Base-by-base conservation (phyloP, 2,797 vertebrate genomes). In the Neostethus bicornis region DNA sequence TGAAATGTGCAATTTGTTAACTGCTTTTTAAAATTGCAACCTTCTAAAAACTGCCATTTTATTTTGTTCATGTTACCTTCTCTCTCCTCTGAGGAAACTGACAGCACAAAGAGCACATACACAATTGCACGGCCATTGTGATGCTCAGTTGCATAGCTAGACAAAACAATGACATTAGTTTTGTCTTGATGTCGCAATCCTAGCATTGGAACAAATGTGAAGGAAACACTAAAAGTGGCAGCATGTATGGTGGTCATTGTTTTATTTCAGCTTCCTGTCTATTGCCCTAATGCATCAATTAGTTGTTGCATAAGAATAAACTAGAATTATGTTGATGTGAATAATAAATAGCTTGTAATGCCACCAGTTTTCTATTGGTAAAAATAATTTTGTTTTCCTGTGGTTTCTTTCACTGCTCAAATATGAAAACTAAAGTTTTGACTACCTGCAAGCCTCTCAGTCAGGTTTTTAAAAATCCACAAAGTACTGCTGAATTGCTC, bases 281-380 rank as follows among this genome's bases (percentile, higher is more conserved):
- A 70, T 53, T 60, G 56, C 49, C 51, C 47, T 69, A 58, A 51
- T 66, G 47, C 58, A 67, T 76, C 62, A 77, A 73, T 73, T 60
- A 74, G 49, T 44, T 55, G 25, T 42, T 23, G 11, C 19, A 26
- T 44, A 41, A 70, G 73, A 66, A 66, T 66, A 59, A 0, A 0
- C 53, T 79, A 73, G 61, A 75, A 80, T 74, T 69, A 43, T 65
- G 61, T 76, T 86, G 73, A 83, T 79, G 66, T 73, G 61, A 47
- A 74, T 67, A 51, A 49, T 75, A 67, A 64, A 75, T 68, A 38
- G 19, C 71, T 65, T 60, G 51, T 79, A 59, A 61, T 74, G 61
- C 58, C 48, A 50, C 29, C 41, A 39, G 58, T 37, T 55, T 63
- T 68, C 35, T 52, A 53, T 55, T 28, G 1, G 45, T 61, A 45